Evolutionary conservation across 2,113 vertebrate genomes (phyloP).

Genomic region (Vidua chalybeata): DNA sequence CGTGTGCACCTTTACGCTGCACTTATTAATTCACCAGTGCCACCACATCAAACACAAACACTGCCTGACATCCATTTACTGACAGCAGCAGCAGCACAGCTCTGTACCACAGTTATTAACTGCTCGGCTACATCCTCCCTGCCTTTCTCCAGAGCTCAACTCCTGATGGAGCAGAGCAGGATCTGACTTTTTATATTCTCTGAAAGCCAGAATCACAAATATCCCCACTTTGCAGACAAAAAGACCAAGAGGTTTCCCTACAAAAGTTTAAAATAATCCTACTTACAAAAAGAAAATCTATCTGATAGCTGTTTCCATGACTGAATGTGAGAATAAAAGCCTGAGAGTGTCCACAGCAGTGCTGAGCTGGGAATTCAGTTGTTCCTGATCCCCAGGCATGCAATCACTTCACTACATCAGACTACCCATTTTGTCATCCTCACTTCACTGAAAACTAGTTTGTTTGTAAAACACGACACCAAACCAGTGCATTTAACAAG

Average conservation of each 20-base stretch:
- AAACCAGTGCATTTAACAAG: conserved; percentile 19
- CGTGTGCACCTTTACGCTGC: background rate
- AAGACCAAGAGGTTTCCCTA: background rate
- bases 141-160: background rate
- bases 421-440: conserved; percentile 19
- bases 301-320: background rate
- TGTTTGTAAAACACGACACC: conserved; percentile 20
- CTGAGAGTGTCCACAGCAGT: background rate
- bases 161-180: background rate
- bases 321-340: conserved; percentile 39
- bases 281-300: conserved; percentile 22
- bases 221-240: background rate
- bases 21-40: background rate
- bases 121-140: background rate
- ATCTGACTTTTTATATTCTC: background rate
- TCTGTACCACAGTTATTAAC: background rate
- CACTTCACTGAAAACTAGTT: conserved; percentile 1
- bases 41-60: conserved; percentile 17
- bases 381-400: conserved; percentile 53
- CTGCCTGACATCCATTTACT: conserved; percentile 8
- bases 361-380: conserved; percentile 59
- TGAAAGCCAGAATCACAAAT: background rate
- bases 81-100: background rate
- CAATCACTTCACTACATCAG: conserved; percentile 1
- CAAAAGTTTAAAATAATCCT: conserved; percentile 36